Evolutionary conservation across 1,140 invertebrate genomes (phyloP), one percentile per base, ranked within the genome.

Genomic region (Bombyx mandarina): DNA sequence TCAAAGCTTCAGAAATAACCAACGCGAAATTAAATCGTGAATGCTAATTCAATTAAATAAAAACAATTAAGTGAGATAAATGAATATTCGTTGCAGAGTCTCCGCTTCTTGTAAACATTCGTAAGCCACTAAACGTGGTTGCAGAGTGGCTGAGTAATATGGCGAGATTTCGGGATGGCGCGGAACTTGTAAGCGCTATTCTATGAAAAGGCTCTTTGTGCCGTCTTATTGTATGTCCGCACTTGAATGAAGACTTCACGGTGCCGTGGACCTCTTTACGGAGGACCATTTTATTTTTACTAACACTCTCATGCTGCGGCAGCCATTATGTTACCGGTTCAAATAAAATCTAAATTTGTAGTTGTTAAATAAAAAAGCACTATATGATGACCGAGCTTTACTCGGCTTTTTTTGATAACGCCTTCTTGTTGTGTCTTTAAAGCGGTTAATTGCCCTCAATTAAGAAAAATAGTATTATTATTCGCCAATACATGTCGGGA

Each of bases 161-260:
- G 46, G 49, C 50, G 44, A 45, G 45, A n/a, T 12, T 35, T 35
- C 48, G n/a, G n/a, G 7, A 22, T 10, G 9, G 48, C 48, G 6
- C 45, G n/a, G 57, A 62, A 62, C 54, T 62, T 65, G 64, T 70
- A 65, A 58, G 52, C 58, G 49, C 54, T 56, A 61, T 64, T 54
- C 67, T 54, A 61, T 68, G 65, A 66, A 75, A 62, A 62, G 60
- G 50, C 56, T 57, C 64, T 70, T 68, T 68, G 70, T 70, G 53
- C 56, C 52, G 9, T 52, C 47, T 68, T 57, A 73, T 69, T 71
- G 26, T 35, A 61, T 66, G 48, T 56, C 54, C 46, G 45, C 43
- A 49, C 60, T 54, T 72, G 68, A 69, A 69, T 69, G 52, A 54
- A 65, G 56, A 49, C n/a, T 49, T 56, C 57, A 52, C 50, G 26